These are phyloP conservation scores for Tretioscincus oriximinensis DNA, from an alignment of 2,113 vertebrate genomes.

Conservation along the genomic window DNA sequence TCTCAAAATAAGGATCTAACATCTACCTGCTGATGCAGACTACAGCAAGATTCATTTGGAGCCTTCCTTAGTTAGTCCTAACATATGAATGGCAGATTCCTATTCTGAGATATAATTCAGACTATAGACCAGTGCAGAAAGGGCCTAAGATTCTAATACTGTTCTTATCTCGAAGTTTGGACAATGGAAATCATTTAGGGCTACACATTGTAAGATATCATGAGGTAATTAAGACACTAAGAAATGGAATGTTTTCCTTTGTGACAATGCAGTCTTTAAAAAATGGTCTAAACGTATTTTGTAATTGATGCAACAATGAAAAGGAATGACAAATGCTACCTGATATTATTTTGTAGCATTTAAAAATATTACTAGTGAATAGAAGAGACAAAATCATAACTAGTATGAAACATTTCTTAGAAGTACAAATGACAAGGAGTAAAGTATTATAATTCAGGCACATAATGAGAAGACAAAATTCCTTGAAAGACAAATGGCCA, in stretches of 20 bases:
- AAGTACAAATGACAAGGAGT: too few species aligned
- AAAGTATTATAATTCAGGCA: too few species aligned
- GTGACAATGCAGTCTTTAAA: background rate
- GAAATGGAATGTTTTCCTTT: background rate
- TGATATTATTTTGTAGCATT: background rate
- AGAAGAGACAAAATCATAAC: background rate
- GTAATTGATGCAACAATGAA: background rate
- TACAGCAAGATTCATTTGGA: too few species aligned
- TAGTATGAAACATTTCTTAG: background rate
- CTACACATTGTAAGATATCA: background rate
- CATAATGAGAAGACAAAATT: too few species aligned
- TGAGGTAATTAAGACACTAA: background rate
- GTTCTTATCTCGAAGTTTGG: background rate
- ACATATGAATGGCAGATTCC: too few species aligned
- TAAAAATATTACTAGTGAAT: background rate
- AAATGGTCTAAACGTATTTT: background rate
- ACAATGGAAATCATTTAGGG: background rate
- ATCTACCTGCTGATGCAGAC: too few species aligned
- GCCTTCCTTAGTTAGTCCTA: too few species aligned
- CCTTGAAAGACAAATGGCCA: background rate
- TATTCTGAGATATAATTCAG: too few species aligned
- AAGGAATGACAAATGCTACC: background rate
- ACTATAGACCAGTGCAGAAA: too few species aligned
- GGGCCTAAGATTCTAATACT: background rate
- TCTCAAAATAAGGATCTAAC: too few species aligned